Evolutionary conservation across 1,140 invertebrate genomes (phyloP), one percentile per base, ranked within the genome.

Genomic region (Danaus melanippus): DNA sequence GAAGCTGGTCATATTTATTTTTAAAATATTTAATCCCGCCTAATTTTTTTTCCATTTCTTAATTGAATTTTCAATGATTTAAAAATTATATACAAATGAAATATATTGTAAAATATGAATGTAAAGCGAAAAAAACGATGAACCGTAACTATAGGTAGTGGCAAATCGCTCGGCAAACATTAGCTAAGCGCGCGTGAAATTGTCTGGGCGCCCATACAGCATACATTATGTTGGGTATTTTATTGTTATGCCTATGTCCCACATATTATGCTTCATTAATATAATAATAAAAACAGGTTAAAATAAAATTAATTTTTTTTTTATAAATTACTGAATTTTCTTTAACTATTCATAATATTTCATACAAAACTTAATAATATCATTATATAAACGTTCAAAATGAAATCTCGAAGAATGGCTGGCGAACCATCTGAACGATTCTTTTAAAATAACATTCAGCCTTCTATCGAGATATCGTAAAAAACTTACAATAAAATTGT

Each of bases 81-180:
- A 15, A 15, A 15, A 15, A 15, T 15, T 15, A 15, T 32, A 32
- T 8, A 32, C 21, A 32, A 32, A 32, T 32, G 21, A 32, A 1
- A 32, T 3, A 32, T 32, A 32, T 32, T 32, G 0, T 32, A 32
- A 32, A 32, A 32, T 8, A 32, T 5, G 21, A 5, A 32, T 32
- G 21, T 32, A 32, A 8, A 60, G 63, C 64, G 58, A 56, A 58
- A 64, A 75, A 72, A 64, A 63, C 53, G 21, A 62, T 60, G 58
- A 62, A 57, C 61, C 56, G 53, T 51, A 56, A 46, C 53, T 60
- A 69, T 69, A 58, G 70, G 70, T 72, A 60, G 53, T 67, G 69
- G 70, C 71, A 82, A 79, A 79, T 82, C 69, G 75, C 62, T 79
- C 64, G 69, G 71, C 70, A 81, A 81, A 81, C 71, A 76, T 78